Base-by-base conservation (phyloP, 2,888 invertebrate genomes). In the Melinaea menophilus region DNA sequence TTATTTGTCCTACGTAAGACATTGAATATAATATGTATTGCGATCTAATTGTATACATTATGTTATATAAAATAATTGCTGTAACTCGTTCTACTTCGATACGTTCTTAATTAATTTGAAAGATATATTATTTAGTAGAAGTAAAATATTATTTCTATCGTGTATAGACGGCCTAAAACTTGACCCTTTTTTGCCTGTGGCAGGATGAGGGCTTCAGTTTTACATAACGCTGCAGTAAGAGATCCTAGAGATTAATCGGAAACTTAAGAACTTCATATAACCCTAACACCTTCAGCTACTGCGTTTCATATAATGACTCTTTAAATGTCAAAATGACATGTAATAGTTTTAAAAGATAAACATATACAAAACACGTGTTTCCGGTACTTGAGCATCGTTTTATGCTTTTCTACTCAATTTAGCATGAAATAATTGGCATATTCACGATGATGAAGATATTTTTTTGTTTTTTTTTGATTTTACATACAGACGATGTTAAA, bases 211-310 rank as follows among this genome's bases (percentile, higher is more conserved):
- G 59, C 68, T 68, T 59, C 60, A 62, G 51, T 68, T 65, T 62
- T 64, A 63, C 68, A 65, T 63, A 68, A 62, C 68, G 63, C 56
- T 58, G 65, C 62, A 60, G 55, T 63, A 62, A 68, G 63, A 63
- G 63, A 61, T 65, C 65, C 56, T 63, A 22, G n/a, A 63, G 63
- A 61, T 68, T 65, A 63, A 68, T 68, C 61, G 63, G 56, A 61
- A 68, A 62, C 58, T 68, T 56, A 58, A 35, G 56, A 46, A 55
- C 57, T 63, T 58, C 47, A 62, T 58, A 60, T 56, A 60, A 62
- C 33, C 31, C 51, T 56, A 61, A 45, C 35, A 35, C 51, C 62
- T 58, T 35, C 56, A 45, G 7, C 35, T 33, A 11, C 41, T 3
- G 11, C 5, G 35, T 5, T 22, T 3, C 5, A 46, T 46, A n/a